Percentiles rank a stretch among this genome's conserved stretches.
phyloP scores from a whole-genome alignment of 1,140 invertebrate genomes.

The Phymastichus coffea region DNA sequence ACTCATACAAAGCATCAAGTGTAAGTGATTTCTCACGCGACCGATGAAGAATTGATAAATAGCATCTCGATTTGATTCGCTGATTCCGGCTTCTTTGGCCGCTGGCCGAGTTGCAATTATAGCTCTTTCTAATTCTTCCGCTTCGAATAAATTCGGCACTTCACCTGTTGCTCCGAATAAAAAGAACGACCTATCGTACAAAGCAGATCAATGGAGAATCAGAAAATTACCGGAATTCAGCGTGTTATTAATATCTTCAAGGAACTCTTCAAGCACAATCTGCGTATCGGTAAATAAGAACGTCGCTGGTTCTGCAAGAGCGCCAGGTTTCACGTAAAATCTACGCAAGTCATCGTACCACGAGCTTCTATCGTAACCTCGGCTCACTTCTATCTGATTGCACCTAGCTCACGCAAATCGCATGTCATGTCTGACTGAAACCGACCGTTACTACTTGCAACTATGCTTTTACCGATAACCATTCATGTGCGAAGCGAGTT shows the following conservation, averaged over 20 bases:
- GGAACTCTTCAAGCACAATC: constrained; percentile 86
- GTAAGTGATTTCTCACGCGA: constrained; percentile 75
- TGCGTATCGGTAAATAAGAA: constrained; percentile 90
- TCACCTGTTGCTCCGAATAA: constrained; percentile 60
- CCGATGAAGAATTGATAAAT: constrained; percentile 84
- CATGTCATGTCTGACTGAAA: not conserved
- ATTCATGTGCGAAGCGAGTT: constrained; percentile 79
- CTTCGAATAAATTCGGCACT: constrained; percentile 83
- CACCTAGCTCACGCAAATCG: constrained; percentile 58
- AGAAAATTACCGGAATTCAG: constrained; percentile 71
- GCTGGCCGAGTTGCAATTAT: constrained; percentile 70
- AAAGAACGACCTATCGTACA: no score
- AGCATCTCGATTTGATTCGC: constrained; percentile 68
- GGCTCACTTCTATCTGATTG: constrained; percentile 81
- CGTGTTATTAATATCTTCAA: constrained; percentile 91
- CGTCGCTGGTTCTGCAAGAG: constrained; percentile 76
- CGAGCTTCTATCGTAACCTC: constrained; percentile 76
- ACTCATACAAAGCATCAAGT: constrained; percentile 87
- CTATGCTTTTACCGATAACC: constrained; percentile 67
- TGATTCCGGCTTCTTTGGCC: constrained; percentile 71
- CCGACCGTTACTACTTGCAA: not conserved
- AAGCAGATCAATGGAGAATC: not conserved
- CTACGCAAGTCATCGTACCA: constrained; percentile 79
- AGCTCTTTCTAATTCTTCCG: constrained; percentile 80
- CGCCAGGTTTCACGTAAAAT: constrained; percentile 69